A percentile compares a stretch with the other conserved stretches of the same genome.
Evolutionary conservation across 2,113 vertebrate genomes (phyloP).

Genomic region (Tinamus guttatus): DNA sequence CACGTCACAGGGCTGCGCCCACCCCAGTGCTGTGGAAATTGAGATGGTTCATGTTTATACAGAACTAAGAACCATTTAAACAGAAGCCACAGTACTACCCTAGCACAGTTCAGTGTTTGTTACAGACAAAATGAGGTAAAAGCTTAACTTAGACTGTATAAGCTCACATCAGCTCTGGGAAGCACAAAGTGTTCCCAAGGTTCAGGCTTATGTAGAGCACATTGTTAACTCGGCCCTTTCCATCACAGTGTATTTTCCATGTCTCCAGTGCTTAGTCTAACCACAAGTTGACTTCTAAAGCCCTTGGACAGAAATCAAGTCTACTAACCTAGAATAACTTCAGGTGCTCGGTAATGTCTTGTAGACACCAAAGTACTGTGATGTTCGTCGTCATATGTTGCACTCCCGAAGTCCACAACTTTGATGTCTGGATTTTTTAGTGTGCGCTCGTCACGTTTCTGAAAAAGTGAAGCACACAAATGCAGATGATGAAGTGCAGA

Average conservation of each 20-base stretch:
- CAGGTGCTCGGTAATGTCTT: slow-evolving; percentile 89
- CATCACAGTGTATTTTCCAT: background rate
- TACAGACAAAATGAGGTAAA: fast-evolving
- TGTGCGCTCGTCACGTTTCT: slow-evolving; percentile 87
- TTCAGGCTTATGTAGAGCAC: too few relatives aligned
- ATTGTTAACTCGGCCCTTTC: background rate
- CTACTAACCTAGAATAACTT: slow-evolving; percentile 86
- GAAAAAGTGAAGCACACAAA: background rate
- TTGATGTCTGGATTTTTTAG: slow-evolving; percentile 86
- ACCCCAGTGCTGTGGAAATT: slow-evolving; percentile 82
- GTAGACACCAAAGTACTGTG: slow-evolving; percentile 88
- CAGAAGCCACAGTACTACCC: fast-evolving
- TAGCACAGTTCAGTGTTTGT: fast-evolving
- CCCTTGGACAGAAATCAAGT: background rate
- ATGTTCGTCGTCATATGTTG: slow-evolving; percentile 87
- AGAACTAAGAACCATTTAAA: too few relatives aligned
- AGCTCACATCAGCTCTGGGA: background rate
- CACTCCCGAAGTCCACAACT: slow-evolving; percentile 88
- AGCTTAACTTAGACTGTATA: background rate
- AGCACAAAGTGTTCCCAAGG: too few relatives aligned
- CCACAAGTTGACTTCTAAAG: background rate
- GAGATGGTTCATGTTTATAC: background rate
- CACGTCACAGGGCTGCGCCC: slow-evolving; percentile 89
- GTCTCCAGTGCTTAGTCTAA: background rate
- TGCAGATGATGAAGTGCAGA: background rate